Conservation (phyloP, 2,888 invertebrate genomes). For the Ferrisia virgata region DNA sequence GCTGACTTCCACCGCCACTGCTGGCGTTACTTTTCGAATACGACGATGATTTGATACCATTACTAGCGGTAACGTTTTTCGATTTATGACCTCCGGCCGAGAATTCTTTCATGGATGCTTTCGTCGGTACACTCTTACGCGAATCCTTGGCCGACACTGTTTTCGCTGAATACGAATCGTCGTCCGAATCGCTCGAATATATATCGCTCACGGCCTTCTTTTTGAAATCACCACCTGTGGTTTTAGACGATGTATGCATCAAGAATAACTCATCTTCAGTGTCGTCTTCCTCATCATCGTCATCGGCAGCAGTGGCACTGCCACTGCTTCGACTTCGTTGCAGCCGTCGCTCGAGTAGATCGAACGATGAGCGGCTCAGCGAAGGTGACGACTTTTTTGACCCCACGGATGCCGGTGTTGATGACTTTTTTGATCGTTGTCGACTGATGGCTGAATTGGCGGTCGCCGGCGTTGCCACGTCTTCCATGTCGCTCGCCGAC, state of each 20-base stretch:
- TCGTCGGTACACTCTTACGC: not conserved
- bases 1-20: not conserved
- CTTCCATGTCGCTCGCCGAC: slow-evolving; percentile 37
- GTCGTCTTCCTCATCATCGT: slow-evolving; percentile 34
- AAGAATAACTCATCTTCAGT: slow-evolving; percentile 25
- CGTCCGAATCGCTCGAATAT: slow-evolving; percentile 73
- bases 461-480: not conserved
- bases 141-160: not conserved
- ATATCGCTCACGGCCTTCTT: slow-evolving; percentile 1
- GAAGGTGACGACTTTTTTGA: slow-evolving; percentile 18
- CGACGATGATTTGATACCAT: not conserved
- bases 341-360: not conserved
- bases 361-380: not conserved
- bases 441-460: not conserved
- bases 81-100: slow-evolving; percentile 55
- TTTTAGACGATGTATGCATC: not conserved
- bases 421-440: not conserved
- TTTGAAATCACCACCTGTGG: not conserved
- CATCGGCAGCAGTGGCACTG: slow-evolving; percentile 25
- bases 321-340: slow-evolving; percentile 11
- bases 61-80: slow-evolving; percentile 49
- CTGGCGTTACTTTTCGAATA: not conserved
- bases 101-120: slow-evolving; percentile 73
- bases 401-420: not conserved
- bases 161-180: not conserved